Evolutionary conservation across 2,888 invertebrate species (phyloP), one percentile per base, ranked within the genome.

Genomic region (Galeopsomyia nigrocyanea): DNA sequence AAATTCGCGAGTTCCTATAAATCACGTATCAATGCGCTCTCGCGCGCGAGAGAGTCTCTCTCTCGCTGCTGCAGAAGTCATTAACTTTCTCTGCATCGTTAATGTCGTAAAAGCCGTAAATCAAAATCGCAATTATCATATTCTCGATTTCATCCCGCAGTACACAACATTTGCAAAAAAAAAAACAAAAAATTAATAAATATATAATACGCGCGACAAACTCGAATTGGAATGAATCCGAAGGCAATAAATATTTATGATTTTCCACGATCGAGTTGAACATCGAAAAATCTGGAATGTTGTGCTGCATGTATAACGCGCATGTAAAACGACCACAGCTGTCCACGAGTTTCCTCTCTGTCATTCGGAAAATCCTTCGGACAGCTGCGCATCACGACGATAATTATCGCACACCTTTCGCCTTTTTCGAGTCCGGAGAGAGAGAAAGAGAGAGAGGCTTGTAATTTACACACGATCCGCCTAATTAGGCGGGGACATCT

Each of bases 401-500:
- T 55, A 64, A 64, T 64, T 19, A 64, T 55, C 64, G 64, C 55
- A 17, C 55, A 39, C 55, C 39, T 39, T 39, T 39, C 39, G 39
- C 39, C 13, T 39, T 39, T 39, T 26, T 26, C 26, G 26, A 26
- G 39, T 7, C 13, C 5, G 39, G 39, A 10, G 10, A 13, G 39
- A 13, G 7, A 7, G 39, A 7, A 7, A 39, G 39, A 39, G 39
- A 39, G 13, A 39, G 83, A 81, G 82, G 84, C 83, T 81, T 84
- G 81, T 84, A 83, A 84, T 84, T 85, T 83, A 76, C 55, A 21
- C 39, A 19, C 79, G 75, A 78, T 65, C 79, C 78, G 79, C 75
- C 81, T 84, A 84, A 84, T 85, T 84, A 84, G 82, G 75, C 80
- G 79, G 81, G 79, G 83, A 83, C 84, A 84, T 84, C 83, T 83